phyloP scores from a whole-genome alignment of 2,797 vertebrate genomes.

The Sciaenops ocellatus region DNA sequence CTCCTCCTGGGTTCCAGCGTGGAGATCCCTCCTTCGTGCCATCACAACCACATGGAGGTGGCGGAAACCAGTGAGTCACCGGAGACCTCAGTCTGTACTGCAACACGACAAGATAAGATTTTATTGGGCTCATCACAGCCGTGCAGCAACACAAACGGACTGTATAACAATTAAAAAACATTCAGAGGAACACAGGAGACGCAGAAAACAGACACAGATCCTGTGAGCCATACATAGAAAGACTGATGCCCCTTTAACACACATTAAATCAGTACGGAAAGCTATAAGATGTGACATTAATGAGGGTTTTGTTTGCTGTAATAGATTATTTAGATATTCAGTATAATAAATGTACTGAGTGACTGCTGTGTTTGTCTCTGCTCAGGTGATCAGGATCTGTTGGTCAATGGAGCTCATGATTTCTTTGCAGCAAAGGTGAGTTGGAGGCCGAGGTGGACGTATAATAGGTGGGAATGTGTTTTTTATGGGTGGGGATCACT shows the following conservation, averaged over 20 bases:
- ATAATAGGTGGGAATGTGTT: neutral
- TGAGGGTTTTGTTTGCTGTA: too few species aligned
- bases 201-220: neutral
- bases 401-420: conserved; percentile 87
- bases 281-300: neutral
- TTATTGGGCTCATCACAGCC: neutral
- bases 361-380: conserved; percentile 41
- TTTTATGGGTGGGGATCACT: neutral
- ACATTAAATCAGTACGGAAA: neutral
- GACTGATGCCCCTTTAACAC: neutral
- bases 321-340: too few species aligned
- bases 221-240: neutral
- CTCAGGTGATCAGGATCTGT: conserved; percentile 86
- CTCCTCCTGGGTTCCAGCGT: conserved; percentile 83
- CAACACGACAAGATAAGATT: neutral
- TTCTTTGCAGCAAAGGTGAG: conserved; percentile 76
- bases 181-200: neutral
- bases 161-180: neutral
- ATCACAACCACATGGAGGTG: conserved; percentile 66
- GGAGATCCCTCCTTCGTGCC: conserved; percentile 73
- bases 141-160: neutral
- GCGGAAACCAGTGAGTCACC: conserved; percentile 75
- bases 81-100: neutral
- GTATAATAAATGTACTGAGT: conserved; percentile 19
- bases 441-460: neutral